Percentiles rank a stretch among this genome's conserved stretches.
Evolutionary conservation across 2,113 vertebrate species (phyloP).

Genomic region (Prunella fulvescens): DNA sequence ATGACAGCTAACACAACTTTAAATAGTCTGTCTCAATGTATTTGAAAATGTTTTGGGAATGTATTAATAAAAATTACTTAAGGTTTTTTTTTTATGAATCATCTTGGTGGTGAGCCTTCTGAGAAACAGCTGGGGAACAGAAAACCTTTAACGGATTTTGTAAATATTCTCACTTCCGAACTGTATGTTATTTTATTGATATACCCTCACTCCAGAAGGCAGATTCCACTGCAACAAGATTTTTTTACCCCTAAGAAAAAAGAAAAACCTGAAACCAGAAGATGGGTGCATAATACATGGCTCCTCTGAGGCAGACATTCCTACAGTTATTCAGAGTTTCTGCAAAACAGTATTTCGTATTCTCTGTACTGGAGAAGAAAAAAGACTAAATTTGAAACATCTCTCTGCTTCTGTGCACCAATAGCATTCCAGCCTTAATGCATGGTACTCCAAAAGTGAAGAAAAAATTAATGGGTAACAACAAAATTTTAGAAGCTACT

Average conservation of each 20-base stretch:
- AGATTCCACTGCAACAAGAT: background rate
- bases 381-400: slow-evolving; percentile 20
- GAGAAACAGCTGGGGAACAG: background rate
- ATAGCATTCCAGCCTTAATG: background rate
- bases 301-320: slow-evolving; percentile 24
- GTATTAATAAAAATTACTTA: background rate
- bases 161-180: slow-evolving; percentile 14
- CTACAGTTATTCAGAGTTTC: slow-evolving; percentile 34
- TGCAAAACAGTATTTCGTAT: slow-evolving; percentile 51
- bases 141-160: slow-evolving; percentile 9
- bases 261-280: background rate
- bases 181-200: slow-evolving; percentile 41
- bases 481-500: background rate
- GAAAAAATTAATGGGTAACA: background rate
- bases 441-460: background rate
- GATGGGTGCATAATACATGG: slow-evolving; percentile 42
- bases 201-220: background rate
- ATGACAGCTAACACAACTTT: background rate
- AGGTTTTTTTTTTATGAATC: background rate
- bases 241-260: slow-evolving; percentile 17
- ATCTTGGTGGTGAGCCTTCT: background rate
- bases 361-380: slow-evolving; percentile 29
- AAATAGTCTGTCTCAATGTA: background rate
- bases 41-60: background rate
- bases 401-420: background rate